These are phyloP conservation scores for Grammomys dolichurus DNA, from an alignment of 2,113 vertebrate genomes.

Conservation along the genomic window DNA sequence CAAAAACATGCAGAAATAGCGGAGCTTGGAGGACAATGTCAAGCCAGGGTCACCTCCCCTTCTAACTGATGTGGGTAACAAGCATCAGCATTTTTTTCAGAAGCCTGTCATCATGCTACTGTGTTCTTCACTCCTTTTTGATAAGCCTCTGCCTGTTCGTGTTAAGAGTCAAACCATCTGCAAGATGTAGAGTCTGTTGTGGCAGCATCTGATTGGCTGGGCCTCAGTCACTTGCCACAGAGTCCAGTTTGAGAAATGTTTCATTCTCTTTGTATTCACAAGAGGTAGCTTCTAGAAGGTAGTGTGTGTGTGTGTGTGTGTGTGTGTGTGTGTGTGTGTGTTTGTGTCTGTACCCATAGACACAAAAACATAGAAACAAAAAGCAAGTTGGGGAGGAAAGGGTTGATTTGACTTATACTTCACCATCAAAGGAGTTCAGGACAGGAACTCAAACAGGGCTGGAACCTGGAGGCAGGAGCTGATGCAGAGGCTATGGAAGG, in stretches of 20 bases:
- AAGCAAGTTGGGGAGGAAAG: neutral
- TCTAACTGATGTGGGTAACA: neutral
- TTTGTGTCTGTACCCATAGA: neutral
- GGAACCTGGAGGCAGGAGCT: neutral
- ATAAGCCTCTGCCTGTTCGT: neutral
- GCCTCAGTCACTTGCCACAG: neutral
- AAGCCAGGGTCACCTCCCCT: neutral
- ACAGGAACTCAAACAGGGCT: neutral
- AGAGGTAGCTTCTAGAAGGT: neutral
- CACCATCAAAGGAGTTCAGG: neutral
- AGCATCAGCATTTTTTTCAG: neutral
- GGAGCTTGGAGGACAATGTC: neutral
- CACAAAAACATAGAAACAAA: neutral
- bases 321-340: neutral
- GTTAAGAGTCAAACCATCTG: neutral
- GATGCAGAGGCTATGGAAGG: neutral
- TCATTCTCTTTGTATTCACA: neutral
- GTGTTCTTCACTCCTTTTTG: neutral
- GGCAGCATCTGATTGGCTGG: neutral
- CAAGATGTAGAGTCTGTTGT: neutral
- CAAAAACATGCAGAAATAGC: neutral
- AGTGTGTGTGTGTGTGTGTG: neutral
- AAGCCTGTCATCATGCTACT: neutral
- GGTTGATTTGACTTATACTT: neutral
- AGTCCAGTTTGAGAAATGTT: neutral